Conservation (phyloP, 2,113 vertebrate genomes). For the Melanocharis versteri region DNA sequence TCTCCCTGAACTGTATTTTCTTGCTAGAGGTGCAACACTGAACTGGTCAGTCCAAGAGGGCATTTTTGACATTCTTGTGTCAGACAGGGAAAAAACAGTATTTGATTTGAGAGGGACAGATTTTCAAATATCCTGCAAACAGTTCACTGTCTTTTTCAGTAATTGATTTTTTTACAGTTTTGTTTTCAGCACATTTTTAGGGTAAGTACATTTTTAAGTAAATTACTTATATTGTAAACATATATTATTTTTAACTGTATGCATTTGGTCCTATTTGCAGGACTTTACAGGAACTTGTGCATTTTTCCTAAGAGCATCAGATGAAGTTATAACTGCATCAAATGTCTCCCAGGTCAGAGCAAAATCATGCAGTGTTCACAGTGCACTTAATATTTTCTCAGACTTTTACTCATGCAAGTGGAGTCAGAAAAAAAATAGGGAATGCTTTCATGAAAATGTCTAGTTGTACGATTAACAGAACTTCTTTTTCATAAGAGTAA, state of each 20-base stretch:
- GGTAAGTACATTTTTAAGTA: neutral
- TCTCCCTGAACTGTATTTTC: neutral
- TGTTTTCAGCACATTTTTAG: neutral
- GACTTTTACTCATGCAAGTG: neutral
- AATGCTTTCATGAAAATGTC: neutral
- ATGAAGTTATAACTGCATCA: slow-evolving; percentile 73
- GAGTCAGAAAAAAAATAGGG: neutral
- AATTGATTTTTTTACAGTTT: neutral
- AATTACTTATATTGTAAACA: neutral
- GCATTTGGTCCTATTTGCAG: slow-evolving; percentile 51
- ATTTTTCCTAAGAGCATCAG: slow-evolving; percentile 79
- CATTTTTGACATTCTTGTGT: neutral
- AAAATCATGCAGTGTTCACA: neutral
- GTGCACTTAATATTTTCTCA: neutral
- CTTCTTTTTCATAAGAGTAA: neutral
- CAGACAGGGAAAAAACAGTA: neutral
- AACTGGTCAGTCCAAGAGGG: neutral
- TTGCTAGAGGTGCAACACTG: neutral
- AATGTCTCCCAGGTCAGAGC: slow-evolving; percentile 77
- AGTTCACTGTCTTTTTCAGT: neutral
- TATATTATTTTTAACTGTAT: neutral
- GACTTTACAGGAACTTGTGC: slow-evolving; percentile 75
- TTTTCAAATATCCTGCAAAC: neutral
- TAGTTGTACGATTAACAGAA: neutral
- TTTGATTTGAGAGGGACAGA: neutral